Evolutionary conservation across 64 coral and sea anemone species (phyloP), one percentile per base, ranked within the genome.

Genomic region (Hydrozoanthus tunicans): DNA sequence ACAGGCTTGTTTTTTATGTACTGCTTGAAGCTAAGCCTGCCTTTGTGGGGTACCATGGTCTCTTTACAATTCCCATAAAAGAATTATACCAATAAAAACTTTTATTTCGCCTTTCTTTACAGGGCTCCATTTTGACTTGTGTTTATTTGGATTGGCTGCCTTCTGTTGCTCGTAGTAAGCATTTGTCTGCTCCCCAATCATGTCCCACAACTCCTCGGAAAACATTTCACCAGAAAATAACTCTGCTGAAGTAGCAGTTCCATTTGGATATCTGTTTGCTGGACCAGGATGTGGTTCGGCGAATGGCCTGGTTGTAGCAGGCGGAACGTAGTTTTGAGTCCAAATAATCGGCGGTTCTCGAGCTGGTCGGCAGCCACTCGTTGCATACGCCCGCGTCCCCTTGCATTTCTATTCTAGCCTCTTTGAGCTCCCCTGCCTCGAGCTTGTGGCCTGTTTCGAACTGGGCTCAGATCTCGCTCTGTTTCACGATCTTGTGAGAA

Each of bases 1-100:
- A 81, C 88, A 65, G 93, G 93, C 66, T 91, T 91, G 64, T 54
- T 76, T 59, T 95, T 95, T 77, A 95, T 92, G 62, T 92, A 90
- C 62, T 95, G 94, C 71, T 92, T 92, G 58, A 92, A 78, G 43
- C 67, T 56, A 51, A 92, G 26, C 57, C 71, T 56, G 43, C 91
- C 85, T 92, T 95, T 95, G 53, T 83, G 79, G 6, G 83, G 67
- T 64, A 95, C 86, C 94, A 92, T 90, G 66, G 69, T 92, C 60
- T 92, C 90, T 58, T 82, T 60, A 81, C 78, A 67, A 83, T 93
- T 76, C 86, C 92, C 92, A 93, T 93, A 5, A 67, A 67, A 83
- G 27, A 83, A 93, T 90, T 9, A 93, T 90, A 9, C 79, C 92
- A 90, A 90, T 59, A 83, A 93, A 93, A n/a, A 85, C 63, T 71